These are phyloP conservation scores for Bursaphelenchus okinawaensis DNA, from an alignment of 2,888 invertebrate genomes.

Conservation along the genomic window DNA sequence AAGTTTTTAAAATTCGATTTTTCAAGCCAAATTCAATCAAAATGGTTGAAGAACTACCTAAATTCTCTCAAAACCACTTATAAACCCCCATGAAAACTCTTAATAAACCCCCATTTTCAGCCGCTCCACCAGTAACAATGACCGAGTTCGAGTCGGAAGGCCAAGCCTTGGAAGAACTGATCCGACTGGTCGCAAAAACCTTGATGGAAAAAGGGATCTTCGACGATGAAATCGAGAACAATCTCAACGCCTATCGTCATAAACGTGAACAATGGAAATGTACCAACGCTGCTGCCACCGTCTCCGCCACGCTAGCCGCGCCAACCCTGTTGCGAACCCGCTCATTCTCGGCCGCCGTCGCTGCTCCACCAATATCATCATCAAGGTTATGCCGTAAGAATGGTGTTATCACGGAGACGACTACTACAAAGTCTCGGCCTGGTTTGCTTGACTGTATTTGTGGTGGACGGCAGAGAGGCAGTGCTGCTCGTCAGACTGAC, in stretches of 20 bases:
- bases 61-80: no score
- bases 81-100: no score
- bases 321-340: conserved; percentile 15
- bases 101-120: conserved; percentile 6
- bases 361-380: conserved; percentile 16
- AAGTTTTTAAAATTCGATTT: no score
- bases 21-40: no score
- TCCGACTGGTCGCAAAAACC: conserved; percentile 21
- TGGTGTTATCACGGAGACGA: background rate
- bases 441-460: background rate
- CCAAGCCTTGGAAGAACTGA: conserved; percentile 15
- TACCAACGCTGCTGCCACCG: conserved; percentile 1
- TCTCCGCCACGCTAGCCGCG: conserved; percentile 11
- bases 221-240: conserved; percentile 26
- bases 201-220: conserved; percentile 30
- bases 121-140: conserved; percentile 10
- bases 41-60: no score
- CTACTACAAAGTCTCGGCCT: background rate
- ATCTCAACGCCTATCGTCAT: conserved; percentile 20
- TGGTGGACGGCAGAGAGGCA: background rate
- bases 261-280: conserved; percentile 13
- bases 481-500: conserved; percentile 12
- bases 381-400: conserved; percentile 13
- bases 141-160: conserved; percentile 24
- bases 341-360: conserved; percentile 18